A percentile compares a stretch with the other conserved stretches of the same genome.
Conservation (phyloP, 2,797 vertebrate genomes). For the Coregonus suidteri region DNA sequence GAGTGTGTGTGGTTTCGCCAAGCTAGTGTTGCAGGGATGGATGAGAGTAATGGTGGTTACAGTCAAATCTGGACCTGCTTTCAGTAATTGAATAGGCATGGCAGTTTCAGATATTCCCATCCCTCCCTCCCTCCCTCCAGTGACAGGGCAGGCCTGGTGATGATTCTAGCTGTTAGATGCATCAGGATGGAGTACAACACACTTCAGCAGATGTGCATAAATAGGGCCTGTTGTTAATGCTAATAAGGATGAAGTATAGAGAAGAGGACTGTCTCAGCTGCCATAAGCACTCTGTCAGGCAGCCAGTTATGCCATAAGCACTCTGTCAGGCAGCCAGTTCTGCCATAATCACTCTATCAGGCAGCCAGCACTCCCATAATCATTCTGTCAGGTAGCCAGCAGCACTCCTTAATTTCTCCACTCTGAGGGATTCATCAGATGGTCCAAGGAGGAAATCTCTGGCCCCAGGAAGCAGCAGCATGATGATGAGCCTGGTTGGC, state of each 20-base stretch:
- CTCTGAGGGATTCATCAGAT: conserved; percentile 33
- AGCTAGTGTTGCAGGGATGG: conserved; percentile 4
- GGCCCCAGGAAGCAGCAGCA: conserved; percentile 8
- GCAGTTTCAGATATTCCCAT: conserved; percentile 28
- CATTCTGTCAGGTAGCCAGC: conserved; percentile 18
- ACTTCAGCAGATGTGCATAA: conserved; percentile 54
- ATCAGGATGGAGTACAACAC: conserved; percentile 42
- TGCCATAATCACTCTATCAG: too few species aligned
- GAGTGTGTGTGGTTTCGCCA: background rate
- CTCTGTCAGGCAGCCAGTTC: too few species aligned
- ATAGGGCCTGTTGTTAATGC: conserved; percentile 49
- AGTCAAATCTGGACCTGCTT: conserved; percentile 50
- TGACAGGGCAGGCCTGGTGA: conserved; percentile 35
- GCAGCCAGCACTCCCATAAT: too few species aligned
- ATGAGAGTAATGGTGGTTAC: conserved; percentile 5
- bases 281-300: conserved; percentile 33
- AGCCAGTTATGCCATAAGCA: background rate
- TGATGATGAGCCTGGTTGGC: conserved; percentile 42
- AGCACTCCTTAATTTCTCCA: conserved; percentile 25
- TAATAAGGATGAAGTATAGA: conserved; percentile 52
- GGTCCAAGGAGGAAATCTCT: conserved; percentile 43
- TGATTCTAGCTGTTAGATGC: conserved; percentile 53
- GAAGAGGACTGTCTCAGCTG: conserved; percentile 24
- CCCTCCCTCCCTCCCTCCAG: conserved; percentile 12
- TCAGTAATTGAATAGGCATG: conserved; percentile 40